Conservation (phyloP, 2,888 invertebrate genomes). For the Plutella xylostella region DNA sequence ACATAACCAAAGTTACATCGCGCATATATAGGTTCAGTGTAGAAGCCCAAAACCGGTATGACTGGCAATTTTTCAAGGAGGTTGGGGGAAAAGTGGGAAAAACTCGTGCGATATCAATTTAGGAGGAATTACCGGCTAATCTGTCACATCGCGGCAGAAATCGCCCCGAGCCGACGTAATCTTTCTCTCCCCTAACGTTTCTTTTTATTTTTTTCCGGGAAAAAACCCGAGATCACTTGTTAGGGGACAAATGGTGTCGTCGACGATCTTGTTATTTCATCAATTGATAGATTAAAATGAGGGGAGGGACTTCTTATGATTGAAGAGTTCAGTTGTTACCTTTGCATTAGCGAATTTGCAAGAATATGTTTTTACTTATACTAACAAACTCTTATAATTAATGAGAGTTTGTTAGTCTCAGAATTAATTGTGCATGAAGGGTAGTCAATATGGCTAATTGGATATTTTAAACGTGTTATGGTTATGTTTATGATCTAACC, state of each 20-base stretch:
- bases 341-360: too few species aligned
- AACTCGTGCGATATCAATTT: slow-evolving; percentile 66
- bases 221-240: slow-evolving; percentile 25
- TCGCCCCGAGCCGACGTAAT: slow-evolving; percentile 47
- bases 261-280: slow-evolving; percentile 57
- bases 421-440: too few species aligned
- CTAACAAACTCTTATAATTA: too few species aligned
- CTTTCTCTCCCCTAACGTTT: slow-evolving; percentile 48
- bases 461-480: too few species aligned
- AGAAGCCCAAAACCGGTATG: slow-evolving; percentile 34
- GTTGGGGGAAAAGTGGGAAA: slow-evolving; percentile 30
- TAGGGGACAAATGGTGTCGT: slow-evolving; percentile 31
- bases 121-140: slow-evolving; percentile 63
- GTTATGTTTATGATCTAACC: too few species aligned
- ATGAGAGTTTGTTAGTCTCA: too few species aligned
- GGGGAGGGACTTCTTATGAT: too few species aligned
- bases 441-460: too few species aligned
- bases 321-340: too few species aligned
- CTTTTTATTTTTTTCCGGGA: slow-evolving; percentile 29
- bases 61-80: slow-evolving; percentile 46
- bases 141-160: slow-evolving; percentile 53
- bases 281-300: slow-evolving; percentile 43
- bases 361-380: too few species aligned
- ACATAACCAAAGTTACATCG: too few species aligned
- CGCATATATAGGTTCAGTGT: too few species aligned